phyloP scores from a whole-genome alignment of 2,797 vertebrate genomes.

The Poliocrania exsul region DNA sequence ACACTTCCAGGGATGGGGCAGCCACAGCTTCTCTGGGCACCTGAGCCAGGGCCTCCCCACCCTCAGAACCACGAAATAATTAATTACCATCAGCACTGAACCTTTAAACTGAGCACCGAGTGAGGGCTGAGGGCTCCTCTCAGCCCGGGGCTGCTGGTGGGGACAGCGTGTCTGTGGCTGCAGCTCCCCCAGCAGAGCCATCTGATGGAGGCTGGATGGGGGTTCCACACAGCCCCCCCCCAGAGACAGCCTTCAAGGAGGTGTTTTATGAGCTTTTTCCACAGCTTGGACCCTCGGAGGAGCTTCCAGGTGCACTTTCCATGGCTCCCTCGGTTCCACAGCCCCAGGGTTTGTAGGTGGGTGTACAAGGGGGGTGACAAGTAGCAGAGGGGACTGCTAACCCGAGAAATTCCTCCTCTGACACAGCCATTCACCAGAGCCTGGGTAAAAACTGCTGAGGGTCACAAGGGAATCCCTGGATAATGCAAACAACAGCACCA shows the following conservation, averaged over 20 bases:
- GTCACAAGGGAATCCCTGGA: neutral
- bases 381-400: slow-evolving; percentile 7
- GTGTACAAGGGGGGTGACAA: neutral
- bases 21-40: neutral
- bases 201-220: neutral
- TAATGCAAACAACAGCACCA: neutral
- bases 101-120: neutral
- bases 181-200: rapidly evolving
- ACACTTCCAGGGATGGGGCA: neutral
- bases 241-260: neutral
- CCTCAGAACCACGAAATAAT: neutral
- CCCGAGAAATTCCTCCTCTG: neutral
- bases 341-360: rapidly evolving
- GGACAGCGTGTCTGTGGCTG: neutral
- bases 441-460: neutral
- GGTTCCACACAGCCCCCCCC: neutral
- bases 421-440: neutral
- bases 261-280: slow-evolving; percentile 30
- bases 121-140: neutral
- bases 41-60: neutral
- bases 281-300: neutral
- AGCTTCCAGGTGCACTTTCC: slow-evolving; percentile 4
- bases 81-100: neutral
- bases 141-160: neutral
- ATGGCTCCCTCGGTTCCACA: neutral